phyloP scores from a whole-genome alignment of 2,797 vertebrate genomes.

The Psittacula derbiana region DNA sequence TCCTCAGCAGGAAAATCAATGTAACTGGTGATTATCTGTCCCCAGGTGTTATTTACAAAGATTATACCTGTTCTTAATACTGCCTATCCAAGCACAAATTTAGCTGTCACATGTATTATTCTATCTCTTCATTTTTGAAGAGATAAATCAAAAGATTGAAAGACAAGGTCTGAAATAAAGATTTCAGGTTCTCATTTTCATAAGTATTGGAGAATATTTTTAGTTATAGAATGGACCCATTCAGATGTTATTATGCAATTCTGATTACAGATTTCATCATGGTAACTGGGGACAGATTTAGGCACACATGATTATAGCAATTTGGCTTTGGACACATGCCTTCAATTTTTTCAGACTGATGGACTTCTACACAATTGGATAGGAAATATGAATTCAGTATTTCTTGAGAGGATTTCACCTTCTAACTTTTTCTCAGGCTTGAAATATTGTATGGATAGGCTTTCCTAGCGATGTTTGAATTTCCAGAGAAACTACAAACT shows the following conservation, averaged over 20 bases:
- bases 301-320: neutral
- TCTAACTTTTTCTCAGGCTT: neutral
- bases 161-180: neutral
- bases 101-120: neutral
- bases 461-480: neutral
- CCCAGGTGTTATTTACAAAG: neutral
- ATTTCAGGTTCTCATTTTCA: neutral
- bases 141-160: neutral
- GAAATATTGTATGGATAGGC: neutral
- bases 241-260: constrained; percentile 4
- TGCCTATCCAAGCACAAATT: neutral
- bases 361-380: neutral
- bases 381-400: neutral
- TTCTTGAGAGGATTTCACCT: neutral
- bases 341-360: neutral
- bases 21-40: constrained; percentile 15
- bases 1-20: neutral
- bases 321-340: neutral
- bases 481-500: neutral
- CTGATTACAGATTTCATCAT: neutral
- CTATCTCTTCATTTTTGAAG: neutral
- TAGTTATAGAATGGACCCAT: neutral
- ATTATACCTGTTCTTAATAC: neutral
- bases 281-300: neutral
- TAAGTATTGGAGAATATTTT: neutral